Conservation (phyloP, 2,797 vertebrate genomes). For the Sebastolobus altivelis region DNA sequence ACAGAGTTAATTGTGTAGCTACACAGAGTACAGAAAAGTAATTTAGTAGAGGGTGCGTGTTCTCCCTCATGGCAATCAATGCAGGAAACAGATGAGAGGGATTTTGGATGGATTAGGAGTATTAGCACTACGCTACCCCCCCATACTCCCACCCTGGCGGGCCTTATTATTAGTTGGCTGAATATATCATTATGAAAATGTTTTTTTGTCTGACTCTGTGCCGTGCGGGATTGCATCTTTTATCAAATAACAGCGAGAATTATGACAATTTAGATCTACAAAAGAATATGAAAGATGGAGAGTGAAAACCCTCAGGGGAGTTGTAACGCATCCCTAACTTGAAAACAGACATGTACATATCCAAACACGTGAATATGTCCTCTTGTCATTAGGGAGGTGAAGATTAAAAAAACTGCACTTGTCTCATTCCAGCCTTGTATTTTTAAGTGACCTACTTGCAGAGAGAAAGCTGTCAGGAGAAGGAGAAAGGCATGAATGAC, state of each 20-base stretch:
- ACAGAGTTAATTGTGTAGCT: slow-evolving; percentile 32
- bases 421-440: slow-evolving; percentile 48
- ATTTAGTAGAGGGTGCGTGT: slow-evolving; percentile 31
- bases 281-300: neutral
- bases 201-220: slow-evolving; percentile 41
- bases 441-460: slow-evolving; percentile 71
- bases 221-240: slow-evolving; percentile 27
- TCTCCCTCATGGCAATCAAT: slow-evolving; percentile 39
- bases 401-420: slow-evolving; percentile 32
- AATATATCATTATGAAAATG: slow-evolving; percentile 56
- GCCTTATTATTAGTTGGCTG: slow-evolving; percentile 50
- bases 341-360: neutral
- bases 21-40: slow-evolving; percentile 39
- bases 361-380: neutral
- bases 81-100: slow-evolving; percentile 57
- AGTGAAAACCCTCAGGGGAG: neutral
- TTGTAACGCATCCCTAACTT: neutral
- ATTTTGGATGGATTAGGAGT: slow-evolving; percentile 57
- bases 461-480: slow-evolving; percentile 42
- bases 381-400: slow-evolving; percentile 26
- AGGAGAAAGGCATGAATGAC: slow-evolving; percentile 36
- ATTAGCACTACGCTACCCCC: slow-evolving; percentile 15
- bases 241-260: slow-evolving; percentile 48
- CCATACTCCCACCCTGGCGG: neutral
- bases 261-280: slow-evolving; percentile 27